Evolutionary conservation across 2,888 invertebrate genomes (phyloP).

Genomic region (Ectemnius lituratus): DNA sequence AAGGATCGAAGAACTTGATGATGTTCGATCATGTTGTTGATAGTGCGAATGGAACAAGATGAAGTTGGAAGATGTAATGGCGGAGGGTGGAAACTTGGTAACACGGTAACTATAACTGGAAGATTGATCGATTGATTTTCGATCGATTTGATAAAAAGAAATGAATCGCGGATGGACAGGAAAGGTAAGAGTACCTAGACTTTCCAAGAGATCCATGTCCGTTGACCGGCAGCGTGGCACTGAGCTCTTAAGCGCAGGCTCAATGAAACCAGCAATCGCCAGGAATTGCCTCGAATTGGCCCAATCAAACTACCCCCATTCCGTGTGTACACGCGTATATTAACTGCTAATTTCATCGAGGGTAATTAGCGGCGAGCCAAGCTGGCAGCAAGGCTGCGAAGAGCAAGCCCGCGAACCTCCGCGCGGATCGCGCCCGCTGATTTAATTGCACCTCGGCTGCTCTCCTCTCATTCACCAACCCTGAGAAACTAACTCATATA

Average conservation of each 20-base stretch:
- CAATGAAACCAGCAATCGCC: conserved; percentile 78
- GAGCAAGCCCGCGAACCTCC: conserved; percentile 17
- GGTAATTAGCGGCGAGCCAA: conserved; percentile 67
- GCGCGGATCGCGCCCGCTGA: conserved; percentile 55
- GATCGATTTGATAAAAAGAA: conserved; percentile 9
- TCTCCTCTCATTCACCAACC: conserved; percentile 18
- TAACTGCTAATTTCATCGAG: conserved; percentile 76
- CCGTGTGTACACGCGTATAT: conserved; percentile 75
- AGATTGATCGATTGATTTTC: not conserved
- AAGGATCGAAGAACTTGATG: too few species aligned
- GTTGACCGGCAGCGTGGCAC: conserved; percentile 75
- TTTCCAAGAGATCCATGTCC: conserved; percentile 72
- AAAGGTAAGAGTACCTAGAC: conserved; percentile 44
- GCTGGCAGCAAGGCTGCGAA: not conserved
- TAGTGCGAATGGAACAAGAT: too few species aligned
- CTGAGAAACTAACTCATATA: not conserved
- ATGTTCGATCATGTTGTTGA: too few species aligned
- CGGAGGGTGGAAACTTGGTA: too few species aligned
- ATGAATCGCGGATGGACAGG: conserved; percentile 20
- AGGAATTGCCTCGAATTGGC: conserved; percentile 79
- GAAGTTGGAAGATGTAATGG: too few species aligned
- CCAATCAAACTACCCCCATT: conserved; percentile 79
- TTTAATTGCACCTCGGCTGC: conserved; percentile 49
- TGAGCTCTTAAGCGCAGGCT: conserved; percentile 74
- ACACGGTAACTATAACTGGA: too few species aligned